These are phyloP conservation scores for Protophormia terraenovae DNA, from an alignment of 2,888 invertebrate species.

Conservation along the genomic window DNA sequence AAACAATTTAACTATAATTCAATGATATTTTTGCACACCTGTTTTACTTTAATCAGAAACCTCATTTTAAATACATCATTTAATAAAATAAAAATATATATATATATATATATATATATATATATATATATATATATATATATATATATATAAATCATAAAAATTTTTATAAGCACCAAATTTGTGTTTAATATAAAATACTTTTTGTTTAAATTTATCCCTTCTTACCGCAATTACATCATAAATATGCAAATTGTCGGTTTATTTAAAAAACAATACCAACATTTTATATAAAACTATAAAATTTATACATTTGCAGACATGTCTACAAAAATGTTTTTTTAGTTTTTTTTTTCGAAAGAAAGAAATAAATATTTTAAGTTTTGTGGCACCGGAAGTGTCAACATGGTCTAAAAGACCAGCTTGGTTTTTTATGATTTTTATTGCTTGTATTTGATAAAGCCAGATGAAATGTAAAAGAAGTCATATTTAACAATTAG, in stretches of 20 bases:
- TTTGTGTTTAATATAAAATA: background rate
- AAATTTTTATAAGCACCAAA: conserved; percentile 15
- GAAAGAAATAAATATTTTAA: background rate
- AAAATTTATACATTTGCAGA: conserved; percentile 19
- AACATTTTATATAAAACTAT: conserved; percentile 3
- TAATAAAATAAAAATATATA: too few species aligned
- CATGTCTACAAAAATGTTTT: conserved; percentile 11
- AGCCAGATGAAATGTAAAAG: conserved; percentile 42
- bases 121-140: too few species aligned
- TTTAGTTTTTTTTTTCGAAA: too few species aligned
- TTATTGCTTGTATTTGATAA: background rate
- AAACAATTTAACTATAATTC: background rate
- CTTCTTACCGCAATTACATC: conserved; percentile 18
- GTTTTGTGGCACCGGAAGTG: conserved; percentile 56
- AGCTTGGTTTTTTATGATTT: background rate
- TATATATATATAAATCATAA: background rate
- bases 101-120: too few species aligned
- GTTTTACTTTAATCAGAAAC: background rate
- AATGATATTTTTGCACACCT: background rate
- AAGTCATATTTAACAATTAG: conserved; percentile 65
- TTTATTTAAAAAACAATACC: background rate
- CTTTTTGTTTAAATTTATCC: background rate
- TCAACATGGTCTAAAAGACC: conserved; percentile 25
- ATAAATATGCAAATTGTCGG: conserved; percentile 35
- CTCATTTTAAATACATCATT: background rate